Evolutionary conservation across 2,888 invertebrate species (phyloP).

Genomic region (Lutraria lutraria): DNA sequence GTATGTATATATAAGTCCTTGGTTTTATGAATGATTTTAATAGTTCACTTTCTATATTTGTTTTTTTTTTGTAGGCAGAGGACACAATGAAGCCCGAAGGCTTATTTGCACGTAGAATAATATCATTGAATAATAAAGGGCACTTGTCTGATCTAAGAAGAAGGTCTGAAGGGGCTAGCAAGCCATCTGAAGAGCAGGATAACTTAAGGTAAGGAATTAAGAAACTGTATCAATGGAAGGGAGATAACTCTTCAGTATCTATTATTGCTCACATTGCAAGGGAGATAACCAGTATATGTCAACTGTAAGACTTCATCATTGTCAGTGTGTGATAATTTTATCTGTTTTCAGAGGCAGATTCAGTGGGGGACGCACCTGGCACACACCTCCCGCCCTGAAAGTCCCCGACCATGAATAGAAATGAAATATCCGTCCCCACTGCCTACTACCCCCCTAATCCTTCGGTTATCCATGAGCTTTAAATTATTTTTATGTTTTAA

Average conservation of each 20-base stretch:
- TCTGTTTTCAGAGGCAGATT: too few species aligned
- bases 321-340: too few species aligned
- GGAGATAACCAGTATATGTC: not conserved
- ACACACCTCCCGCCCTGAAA: too few species aligned
- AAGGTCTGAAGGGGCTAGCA: slow-evolving; percentile 1
- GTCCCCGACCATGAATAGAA: too few species aligned
- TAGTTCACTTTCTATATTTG: not conserved
- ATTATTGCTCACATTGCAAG: not conserved
- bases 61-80: not conserved
- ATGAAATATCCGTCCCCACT: too few species aligned
- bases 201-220: not conserved
- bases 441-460: too few species aligned
- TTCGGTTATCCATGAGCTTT: too few species aligned
- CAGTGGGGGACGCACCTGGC: too few species aligned
- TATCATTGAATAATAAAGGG: not conserved
- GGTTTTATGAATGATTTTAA: not conserved
- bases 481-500: too few species aligned
- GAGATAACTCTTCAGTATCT: not conserved
- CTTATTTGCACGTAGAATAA: not conserved
- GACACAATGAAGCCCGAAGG: not conserved
- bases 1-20: too few species aligned
- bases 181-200: not conserved
- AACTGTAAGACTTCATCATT: too few species aligned
- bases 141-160: not conserved
- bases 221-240: not conserved